Conservation (phyloP, 2,113 vertebrate genomes). For the Elaphurus davidianus region DNA sequence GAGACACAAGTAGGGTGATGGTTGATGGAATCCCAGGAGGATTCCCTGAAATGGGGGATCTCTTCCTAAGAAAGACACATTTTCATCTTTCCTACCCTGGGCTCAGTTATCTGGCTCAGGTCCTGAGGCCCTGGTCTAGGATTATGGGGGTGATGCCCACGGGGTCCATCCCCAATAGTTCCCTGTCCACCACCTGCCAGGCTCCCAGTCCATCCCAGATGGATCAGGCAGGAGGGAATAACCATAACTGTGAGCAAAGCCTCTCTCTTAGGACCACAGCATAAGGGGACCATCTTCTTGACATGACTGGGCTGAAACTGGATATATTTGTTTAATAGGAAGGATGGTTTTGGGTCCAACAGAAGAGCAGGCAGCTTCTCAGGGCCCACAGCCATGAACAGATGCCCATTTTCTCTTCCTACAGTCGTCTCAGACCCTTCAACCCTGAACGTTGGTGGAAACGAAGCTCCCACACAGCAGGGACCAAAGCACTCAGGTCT, state of each 20-base stretch:
- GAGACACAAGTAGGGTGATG: background rate
- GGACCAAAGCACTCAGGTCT: background rate
- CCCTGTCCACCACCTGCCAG: background rate
- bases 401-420: rapidly evolving
- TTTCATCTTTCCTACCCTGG: background rate
- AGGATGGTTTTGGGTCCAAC: background rate
- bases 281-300: background rate
- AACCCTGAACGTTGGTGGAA: rapidly evolving
- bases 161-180: too few species aligned
- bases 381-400: background rate
- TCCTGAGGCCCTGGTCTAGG: background rate
- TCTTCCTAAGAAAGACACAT: background rate
- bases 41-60: background rate
- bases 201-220: background rate
- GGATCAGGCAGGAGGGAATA: background rate
- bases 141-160: background rate
- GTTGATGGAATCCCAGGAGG: background rate
- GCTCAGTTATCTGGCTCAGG: background rate
- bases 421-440: rapidly evolving
- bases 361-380: background rate
- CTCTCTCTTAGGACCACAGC: background rate
- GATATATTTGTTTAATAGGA: background rate
- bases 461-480: background rate
- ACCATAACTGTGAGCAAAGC: rapidly evolving
- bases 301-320: background rate